These are phyloP conservation scores for Patella vulgata DNA, from an alignment of 1,140 invertebrate genomes.

Conservation along the genomic window DNA sequence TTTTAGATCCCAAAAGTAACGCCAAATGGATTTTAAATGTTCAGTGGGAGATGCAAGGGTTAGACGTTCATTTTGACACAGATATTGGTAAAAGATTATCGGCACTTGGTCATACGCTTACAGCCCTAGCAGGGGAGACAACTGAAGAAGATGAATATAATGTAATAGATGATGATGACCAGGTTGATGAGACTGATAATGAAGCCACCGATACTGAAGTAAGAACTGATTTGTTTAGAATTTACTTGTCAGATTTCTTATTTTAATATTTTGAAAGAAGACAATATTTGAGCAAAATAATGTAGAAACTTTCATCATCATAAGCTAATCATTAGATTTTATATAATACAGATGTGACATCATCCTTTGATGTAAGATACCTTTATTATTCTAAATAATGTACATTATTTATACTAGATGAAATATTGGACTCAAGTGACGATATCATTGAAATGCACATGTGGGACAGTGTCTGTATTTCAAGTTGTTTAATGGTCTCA, in stretches of 20 bases:
- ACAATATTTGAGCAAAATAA: no score
- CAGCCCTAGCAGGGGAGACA: conserved; percentile 79
- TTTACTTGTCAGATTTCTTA: background rate
- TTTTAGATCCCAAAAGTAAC: conserved; percentile 75
- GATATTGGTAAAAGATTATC: conserved; percentile 96
- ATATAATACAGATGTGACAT: no score
- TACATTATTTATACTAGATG: no score
- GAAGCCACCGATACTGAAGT: conserved; percentile 34
- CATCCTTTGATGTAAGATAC: no score
- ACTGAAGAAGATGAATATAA: conserved; percentile 46
- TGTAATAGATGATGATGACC: conserved; percentile 29
- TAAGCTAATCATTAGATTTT: no score
- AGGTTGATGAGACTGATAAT: conserved; percentile 18
- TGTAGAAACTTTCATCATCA: no score
- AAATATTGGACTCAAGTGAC: no score
- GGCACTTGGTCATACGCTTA: conserved; percentile 92
- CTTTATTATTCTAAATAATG: no score
- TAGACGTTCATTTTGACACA: conserved; percentile 95
- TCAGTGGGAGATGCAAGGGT: conserved; percentile 99
- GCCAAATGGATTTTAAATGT: conserved; percentile 99
- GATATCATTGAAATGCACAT: no score
- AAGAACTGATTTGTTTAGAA: no score
- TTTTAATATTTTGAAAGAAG: background rate
- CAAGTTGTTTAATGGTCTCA: no score
- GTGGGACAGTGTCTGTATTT: no score